phyloP scores from a whole-genome alignment of 1,140 invertebrate genomes.

The Pentalonia nigronervosa region DNA sequence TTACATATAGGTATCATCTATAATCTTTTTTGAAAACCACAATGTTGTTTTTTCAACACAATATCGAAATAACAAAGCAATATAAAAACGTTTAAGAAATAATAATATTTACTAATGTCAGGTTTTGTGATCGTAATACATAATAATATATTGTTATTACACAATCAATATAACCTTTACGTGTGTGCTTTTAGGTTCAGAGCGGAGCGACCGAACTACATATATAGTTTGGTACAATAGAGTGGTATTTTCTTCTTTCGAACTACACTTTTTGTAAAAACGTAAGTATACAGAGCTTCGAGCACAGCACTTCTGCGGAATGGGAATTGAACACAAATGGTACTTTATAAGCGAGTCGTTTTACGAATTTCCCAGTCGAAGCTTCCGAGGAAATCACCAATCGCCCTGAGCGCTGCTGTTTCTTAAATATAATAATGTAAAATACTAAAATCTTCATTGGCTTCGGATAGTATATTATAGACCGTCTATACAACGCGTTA shows the following conservation, averaged over 20 bases:
- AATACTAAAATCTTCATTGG: background rate
- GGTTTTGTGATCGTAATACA: background rate
- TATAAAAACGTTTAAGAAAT: background rate
- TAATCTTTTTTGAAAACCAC: background rate
- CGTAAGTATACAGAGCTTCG: background rate
- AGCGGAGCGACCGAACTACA: too few species aligned
- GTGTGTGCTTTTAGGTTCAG: too few species aligned
- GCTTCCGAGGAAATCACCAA: background rate
- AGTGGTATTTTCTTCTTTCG: too few species aligned
- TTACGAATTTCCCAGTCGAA: background rate
- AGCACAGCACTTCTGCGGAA: background rate
- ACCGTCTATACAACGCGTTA: background rate
- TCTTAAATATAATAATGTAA: background rate
- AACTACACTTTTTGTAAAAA: background rate
- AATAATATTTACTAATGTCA: background rate
- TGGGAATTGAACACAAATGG: too few species aligned
- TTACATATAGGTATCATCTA: background rate
- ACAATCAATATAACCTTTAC: background rate
- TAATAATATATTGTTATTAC: background rate
- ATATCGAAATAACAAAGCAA: background rate
- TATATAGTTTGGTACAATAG: too few species aligned
- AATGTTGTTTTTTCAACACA: background rate
- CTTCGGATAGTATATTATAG: background rate
- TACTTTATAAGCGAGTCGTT: background rate
- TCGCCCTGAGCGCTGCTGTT: background rate